Base-by-base conservation (phyloP, 2,888 invertebrate genomes). In the Biston stratarius region DNA sequence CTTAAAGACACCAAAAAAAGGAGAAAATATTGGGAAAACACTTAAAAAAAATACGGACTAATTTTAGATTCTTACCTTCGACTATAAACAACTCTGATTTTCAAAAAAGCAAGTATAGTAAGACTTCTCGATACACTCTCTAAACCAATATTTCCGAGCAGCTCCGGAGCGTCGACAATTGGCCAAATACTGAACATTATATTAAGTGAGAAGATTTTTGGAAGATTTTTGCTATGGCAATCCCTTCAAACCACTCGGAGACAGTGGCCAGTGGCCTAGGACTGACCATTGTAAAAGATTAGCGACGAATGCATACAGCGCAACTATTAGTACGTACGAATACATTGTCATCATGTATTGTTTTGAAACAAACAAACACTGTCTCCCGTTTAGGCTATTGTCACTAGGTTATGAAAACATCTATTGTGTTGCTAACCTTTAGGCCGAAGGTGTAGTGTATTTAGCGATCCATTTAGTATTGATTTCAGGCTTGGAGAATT, bases 71-170 rank as follows among this genome's bases (percentile, higher is more conserved):
- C 12, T 60, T 12, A 60, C 68, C 67, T 73, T 63, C 51, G 56
- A 34, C 33, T 11, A 11, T 56, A 14, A 49, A 51, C n/a, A 57
- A 51, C 44, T 24, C 47, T 59, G 38, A 65, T 45, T 49, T 70
- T 72, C 64, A 74, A 70, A 57, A 74, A 72, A 58, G 66, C 70
- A 55, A 71, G 72, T 75, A 69, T 64, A 24, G 72, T 64, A 55
- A 70, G 64, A 65, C 67, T 70, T 67, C 68, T 71, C 14, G 65
- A 53, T 51, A 71, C 47, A n/a, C 60, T 67, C 14, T 52, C 63
- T 1, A 67, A 52, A 42, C 49, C 63, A 14, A 47, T 45, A 40
- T 63, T 53, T 12, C 53, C 38, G 47, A 58, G 47, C 51, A 63
- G 58, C 49, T 63, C 53, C 61, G 62, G 56, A 15, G 63, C 56